A percentile compares a stretch with the other conserved stretches of the same genome.
These are phyloP conservation scores for Drosophila sordidapex DNA, from an alignment of 2,888 invertebrate species.

Conservation along the genomic window DNA sequence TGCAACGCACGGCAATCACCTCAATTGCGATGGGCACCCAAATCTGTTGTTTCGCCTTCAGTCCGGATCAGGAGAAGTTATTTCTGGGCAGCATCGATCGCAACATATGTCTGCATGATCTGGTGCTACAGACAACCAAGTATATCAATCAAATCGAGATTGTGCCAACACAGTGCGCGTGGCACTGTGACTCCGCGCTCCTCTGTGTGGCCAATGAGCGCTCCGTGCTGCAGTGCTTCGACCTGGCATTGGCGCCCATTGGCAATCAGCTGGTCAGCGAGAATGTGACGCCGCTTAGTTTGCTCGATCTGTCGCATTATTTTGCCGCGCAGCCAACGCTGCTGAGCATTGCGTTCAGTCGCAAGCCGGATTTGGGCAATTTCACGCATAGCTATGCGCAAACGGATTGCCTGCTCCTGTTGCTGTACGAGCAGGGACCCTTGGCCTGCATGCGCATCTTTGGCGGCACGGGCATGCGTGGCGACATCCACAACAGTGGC, in stretches of 20 bases:
- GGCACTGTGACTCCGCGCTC: slow-evolving; percentile 90
- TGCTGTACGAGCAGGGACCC: slow-evolving; percentile 88
- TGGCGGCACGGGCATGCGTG: slow-evolving; percentile 85
- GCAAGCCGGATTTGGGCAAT: slow-evolving; percentile 85
- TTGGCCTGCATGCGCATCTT: slow-evolving; percentile 86
- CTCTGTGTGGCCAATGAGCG: slow-evolving; percentile 89
- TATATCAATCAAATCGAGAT: slow-evolving; percentile 90
- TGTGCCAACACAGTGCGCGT: slow-evolving; percentile 89
- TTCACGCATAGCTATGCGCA: slow-evolving; percentile 84
- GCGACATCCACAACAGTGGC: slow-evolving; percentile 85
- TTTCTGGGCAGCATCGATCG: slow-evolving; percentile 94
- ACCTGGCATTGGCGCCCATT: slow-evolving; percentile 89
- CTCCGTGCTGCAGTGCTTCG: slow-evolving; percentile 91
- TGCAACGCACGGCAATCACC: slow-evolving; percentile 88
- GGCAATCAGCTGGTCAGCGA: slow-evolving; percentile 89
- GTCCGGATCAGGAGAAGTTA: slow-evolving; percentile 90
- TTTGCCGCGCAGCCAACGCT: slow-evolving; percentile 86
- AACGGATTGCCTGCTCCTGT: slow-evolving; percentile 86
- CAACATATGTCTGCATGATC: slow-evolving; percentile 92
- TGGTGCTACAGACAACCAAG: slow-evolving; percentile 90
- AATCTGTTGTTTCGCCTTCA: slow-evolving; percentile 88
- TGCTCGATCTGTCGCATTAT: slow-evolving; percentile 88
- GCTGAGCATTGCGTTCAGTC: slow-evolving; percentile 87
- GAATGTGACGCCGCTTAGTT: slow-evolving; percentile 87
- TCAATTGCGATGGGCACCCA: slow-evolving; percentile 90